Base-by-base conservation (phyloP, 1,140 invertebrate species). In the Megalopta genalis region DNA sequence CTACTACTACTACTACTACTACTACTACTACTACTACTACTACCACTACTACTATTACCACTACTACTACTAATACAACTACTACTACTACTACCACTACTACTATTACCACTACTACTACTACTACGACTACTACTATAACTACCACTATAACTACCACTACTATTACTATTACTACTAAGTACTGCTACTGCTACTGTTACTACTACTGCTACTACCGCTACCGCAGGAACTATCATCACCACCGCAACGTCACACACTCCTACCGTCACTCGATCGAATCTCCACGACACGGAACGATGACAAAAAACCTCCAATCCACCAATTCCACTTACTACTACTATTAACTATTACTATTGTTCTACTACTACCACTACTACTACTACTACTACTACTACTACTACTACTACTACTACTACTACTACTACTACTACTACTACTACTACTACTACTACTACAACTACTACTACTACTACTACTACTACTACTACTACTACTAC, bases 391-490 rank as follows among this genome's bases (percentile, higher is more conserved):
- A 57, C n/a, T 57, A 57, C 9, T 57, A 57, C 59, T 81, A 77
- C 78, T 85, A 87, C 75, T 77, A 81, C 78, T 88, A 86, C 80
- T 82, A 76, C 67, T 59, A 84, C 60, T 82, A 84, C 66, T 83
- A 86, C 83, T 81, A 71, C 57, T 86, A 76, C 71, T 77, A 85
- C 63, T 71, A 84, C 74, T 81, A 85, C 25, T 66, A 80, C 79
- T 77, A 87, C 39, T 73, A 68, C 76, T 85, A 85, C 67, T 82
- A 84, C 69, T 83, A 89, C 78, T 84, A 83, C 83, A 84, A 86
- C 77, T 71, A 83, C 68, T 80, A 80, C 21, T 60, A 66, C 32
- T 77, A 77, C 59, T 62, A 69, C 54, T 82, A 81, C 39, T 78
- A 79, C 74, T 84, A 88, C 67, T 79, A 84, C 79, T 74, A 85